Percentiles rank a stretch among this genome's conserved stretches.
Conservation (phyloP, 2,888 invertebrate genomes). For the Erpobdella octoculata region DNA sequence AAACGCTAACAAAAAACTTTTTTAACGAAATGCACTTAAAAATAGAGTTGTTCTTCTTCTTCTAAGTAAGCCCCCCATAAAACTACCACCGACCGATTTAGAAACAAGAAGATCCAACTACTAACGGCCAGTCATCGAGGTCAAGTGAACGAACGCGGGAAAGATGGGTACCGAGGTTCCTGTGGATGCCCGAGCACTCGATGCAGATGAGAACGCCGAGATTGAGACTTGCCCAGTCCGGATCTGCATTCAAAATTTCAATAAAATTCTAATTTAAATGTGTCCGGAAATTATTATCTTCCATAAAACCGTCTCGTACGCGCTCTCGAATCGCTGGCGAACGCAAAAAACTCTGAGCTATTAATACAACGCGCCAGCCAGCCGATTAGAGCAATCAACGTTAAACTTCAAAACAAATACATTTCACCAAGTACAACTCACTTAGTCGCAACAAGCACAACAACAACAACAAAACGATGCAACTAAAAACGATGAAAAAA, state of each 20-base stretch:
- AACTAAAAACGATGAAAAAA: too few relatives aligned
- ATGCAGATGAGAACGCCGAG: conserved; percentile 90
- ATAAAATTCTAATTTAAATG: too few relatives aligned
- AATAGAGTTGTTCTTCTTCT: background rate
- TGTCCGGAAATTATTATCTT: too few relatives aligned
- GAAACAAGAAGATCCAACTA: conserved; percentile 27
- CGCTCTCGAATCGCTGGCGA: too few relatives aligned
- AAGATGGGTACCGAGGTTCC: conserved; percentile 92
- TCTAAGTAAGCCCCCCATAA: background rate
- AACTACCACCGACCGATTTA: background rate
- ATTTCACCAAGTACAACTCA: background rate
- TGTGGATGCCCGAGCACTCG: conserved; percentile 90
- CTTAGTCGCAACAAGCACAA: background rate
- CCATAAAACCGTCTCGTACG: too few relatives aligned
- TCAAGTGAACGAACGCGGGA: conserved; percentile 87
- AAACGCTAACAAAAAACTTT: too few relatives aligned
- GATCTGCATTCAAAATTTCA: too few relatives aligned
- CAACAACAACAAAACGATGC: too few relatives aligned
- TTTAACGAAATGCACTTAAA: too few relatives aligned
- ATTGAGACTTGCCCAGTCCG: conserved; percentile 95
- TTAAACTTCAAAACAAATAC: background rate
- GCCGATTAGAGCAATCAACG: too few relatives aligned
- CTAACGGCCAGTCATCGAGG: conserved; percentile 78
- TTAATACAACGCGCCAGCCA: too few relatives aligned
- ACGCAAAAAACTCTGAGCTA: too few relatives aligned